These are phyloP conservation scores for Mormyrops attenuatus DNA, from an alignment of 2,797 vertebrate species.

Conservation along the genomic window DNA sequence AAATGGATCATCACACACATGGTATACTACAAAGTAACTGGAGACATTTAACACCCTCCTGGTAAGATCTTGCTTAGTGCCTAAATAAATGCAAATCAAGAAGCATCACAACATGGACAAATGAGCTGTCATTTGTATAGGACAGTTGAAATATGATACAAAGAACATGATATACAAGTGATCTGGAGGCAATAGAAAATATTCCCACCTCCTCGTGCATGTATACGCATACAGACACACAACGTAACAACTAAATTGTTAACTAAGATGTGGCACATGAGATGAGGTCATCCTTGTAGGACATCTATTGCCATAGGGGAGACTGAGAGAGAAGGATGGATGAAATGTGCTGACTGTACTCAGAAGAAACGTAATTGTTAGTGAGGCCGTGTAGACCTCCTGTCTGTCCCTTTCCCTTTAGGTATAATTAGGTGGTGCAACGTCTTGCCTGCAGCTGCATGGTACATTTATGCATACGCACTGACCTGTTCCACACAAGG, in stretches of 20 bases:
- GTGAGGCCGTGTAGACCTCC: background rate
- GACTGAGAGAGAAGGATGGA: background rate
- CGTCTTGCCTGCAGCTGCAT: background rate
- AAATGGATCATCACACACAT: constrained; percentile 7
- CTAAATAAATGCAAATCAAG: background rate
- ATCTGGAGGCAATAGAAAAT: background rate
- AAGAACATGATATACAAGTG: background rate
- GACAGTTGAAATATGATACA: background rate
- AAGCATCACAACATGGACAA: background rate
- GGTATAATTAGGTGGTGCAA: background rate
- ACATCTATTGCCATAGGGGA: background rate
- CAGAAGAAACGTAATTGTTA: background rate
- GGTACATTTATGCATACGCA: background rate
- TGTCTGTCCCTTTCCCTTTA: background rate
- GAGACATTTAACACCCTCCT: background rate
- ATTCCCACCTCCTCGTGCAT: background rate
- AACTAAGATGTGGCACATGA: background rate
- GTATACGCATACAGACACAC: background rate
- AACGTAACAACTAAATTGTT: background rate
- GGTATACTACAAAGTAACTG: background rate
- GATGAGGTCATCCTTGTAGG: background rate
- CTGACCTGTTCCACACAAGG: background rate
- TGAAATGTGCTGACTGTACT: background rate
- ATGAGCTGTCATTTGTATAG: background rate
- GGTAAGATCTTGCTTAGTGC: background rate